These are phyloP conservation scores for Batillaria attramentaria DNA, from an alignment of 1,140 invertebrate species.

Conservation along the genomic window DNA sequence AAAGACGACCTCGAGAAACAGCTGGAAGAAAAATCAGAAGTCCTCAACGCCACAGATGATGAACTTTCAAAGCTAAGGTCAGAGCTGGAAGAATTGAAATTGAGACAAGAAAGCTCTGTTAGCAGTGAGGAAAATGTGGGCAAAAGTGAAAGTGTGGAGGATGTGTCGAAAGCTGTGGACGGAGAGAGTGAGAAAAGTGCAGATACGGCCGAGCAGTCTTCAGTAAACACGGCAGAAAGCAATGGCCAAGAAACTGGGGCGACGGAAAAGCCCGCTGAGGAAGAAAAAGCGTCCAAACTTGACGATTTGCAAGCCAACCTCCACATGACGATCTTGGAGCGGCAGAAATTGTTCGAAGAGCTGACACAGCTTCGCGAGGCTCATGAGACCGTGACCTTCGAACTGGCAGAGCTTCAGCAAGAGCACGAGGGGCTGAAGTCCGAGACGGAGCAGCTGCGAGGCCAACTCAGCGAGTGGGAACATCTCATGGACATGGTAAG, in stretches of 20 bases:
- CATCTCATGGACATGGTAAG: conserved; percentile 61
- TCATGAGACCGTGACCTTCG: conserved; percentile 42
- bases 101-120: not conserved
- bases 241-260: not conserved
- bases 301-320: conserved; percentile 31
- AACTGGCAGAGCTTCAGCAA: conserved; percentile 44
- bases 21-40: not conserved
- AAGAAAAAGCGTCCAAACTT: conserved; percentile 17
- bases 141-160: conserved; percentile 6
- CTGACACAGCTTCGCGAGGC: conserved; percentile 33
- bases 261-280: not conserved
- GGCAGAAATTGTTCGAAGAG: conserved; percentile 38
- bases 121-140: not conserved
- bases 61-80: conserved; percentile 7
- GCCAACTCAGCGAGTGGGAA: conserved; percentile 76
- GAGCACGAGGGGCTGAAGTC: conserved; percentile 42
- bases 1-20: conserved; percentile 10
- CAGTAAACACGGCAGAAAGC: not conserved
- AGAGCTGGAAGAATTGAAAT: conserved; percentile 16
- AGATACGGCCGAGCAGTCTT: not conserved
- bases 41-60: not conserved
- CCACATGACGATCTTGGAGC: conserved; percentile 32
- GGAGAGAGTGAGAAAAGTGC: not conserved
- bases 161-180: not conserved
- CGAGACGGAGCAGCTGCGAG: conserved; percentile 42